phyloP scores from a whole-genome alignment of 2,888 invertebrate species.

The Teleiodes luculella region DNA sequence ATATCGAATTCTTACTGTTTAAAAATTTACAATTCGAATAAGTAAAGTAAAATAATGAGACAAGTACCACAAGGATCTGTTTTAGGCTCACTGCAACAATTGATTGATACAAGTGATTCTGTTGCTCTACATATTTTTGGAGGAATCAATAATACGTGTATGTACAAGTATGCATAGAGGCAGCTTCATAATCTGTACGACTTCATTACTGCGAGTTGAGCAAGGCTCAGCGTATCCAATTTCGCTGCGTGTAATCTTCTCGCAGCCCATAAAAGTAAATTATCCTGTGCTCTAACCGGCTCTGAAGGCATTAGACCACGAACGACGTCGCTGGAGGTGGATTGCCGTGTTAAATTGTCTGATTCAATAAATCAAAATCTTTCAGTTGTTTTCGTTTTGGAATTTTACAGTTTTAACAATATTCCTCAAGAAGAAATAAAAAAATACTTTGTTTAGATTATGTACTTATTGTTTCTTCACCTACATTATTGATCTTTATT shows the following conservation, averaged over 20 bases:
- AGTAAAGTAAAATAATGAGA: not conserved
- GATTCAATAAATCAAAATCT: not conserved
- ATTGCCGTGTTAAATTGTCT: slow-evolving; percentile 5
- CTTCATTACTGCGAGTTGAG: slow-evolving; percentile 24
- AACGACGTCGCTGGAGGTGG: slow-evolving; percentile 12
- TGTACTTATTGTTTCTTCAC: no score
- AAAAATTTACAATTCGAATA: no score
- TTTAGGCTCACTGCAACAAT: no score
- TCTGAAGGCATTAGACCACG: slow-evolving; percentile 26
- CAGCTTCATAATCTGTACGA: slow-evolving; percentile 20
- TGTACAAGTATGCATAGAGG: not conserved
- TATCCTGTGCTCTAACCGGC: slow-evolving; percentile 33
- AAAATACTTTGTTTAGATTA: no score
- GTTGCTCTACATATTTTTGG: not conserved
- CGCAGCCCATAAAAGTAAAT: slow-evolving; percentile 47
- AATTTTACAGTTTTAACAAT: no score
- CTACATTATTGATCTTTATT: no score
- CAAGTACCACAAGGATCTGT: not conserved
- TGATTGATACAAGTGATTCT: no score
- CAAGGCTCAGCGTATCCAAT: slow-evolving; percentile 32
- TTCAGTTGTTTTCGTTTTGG: slow-evolving; percentile 1
- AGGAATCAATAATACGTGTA: not conserved
- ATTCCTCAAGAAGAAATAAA: not conserved
- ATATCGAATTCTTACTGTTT: no score
- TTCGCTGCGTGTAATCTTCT: slow-evolving; percentile 38